These are phyloP conservation scores for Napeogenes sylphis DNA, from an alignment of 2,888 invertebrate species.

Conservation along the genomic window DNA sequence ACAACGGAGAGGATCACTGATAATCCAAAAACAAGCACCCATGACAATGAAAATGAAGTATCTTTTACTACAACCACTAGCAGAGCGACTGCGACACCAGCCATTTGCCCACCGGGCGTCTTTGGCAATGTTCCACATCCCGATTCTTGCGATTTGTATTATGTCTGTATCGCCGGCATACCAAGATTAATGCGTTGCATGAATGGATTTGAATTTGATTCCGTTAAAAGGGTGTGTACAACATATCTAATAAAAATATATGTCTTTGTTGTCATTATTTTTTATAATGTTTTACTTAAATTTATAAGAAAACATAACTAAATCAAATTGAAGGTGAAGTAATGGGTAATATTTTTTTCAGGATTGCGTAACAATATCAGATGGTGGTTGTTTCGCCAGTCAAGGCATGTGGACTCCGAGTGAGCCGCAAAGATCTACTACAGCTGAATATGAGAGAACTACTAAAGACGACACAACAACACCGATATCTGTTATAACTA, in stretches of 20 bases:
- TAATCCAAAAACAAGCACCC: background rate
- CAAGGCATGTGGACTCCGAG: conserved; percentile 16
- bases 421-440: background rate
- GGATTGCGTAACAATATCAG: conserved; percentile 28
- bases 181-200: conserved; percentile 15
- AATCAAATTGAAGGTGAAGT: background rate
- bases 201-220: conserved; percentile 19
- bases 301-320: too few species aligned
- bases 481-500: conserved; percentile 3
- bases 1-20: background rate
- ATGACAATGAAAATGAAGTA: too few species aligned
- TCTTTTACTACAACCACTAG: too few species aligned
- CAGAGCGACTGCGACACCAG: background rate
- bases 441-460: conserved; percentile 13
- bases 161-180: conserved; percentile 39
- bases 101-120: conserved; percentile 14
- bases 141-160: conserved; percentile 40
- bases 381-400: conserved; percentile 28
- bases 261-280: too few species aligned
- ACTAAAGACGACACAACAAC: conserved; percentile 18
- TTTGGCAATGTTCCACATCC: conserved; percentile 23
- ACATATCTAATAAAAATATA: background rate
- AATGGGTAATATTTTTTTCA: conserved; percentile 11
- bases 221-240: conserved; percentile 6
- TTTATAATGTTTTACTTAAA: too few species aligned